These are phyloP conservation scores for Psettodes erumei DNA, from an alignment of 2,113 vertebrate species.

Conservation along the genomic window DNA sequence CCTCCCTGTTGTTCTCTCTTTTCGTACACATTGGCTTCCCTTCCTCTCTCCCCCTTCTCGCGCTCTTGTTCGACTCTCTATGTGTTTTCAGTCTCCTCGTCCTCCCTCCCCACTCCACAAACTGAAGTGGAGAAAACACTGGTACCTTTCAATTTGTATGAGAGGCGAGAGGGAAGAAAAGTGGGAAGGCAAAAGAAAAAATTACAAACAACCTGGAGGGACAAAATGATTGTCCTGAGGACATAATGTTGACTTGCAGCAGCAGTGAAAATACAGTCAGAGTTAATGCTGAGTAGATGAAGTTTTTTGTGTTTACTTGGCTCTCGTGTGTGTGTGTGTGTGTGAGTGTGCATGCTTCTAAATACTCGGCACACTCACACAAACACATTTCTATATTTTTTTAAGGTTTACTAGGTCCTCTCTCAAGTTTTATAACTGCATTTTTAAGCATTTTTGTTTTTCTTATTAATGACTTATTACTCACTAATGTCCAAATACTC, in stretches of 20 bases:
- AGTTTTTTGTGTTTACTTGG: background rate
- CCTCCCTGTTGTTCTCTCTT: background rate
- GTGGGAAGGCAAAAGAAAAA: background rate
- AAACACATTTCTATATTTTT: background rate
- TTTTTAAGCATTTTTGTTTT: background rate
- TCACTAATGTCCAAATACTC: background rate
- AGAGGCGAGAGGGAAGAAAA: background rate
- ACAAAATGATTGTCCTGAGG: background rate
- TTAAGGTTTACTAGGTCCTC: background rate
- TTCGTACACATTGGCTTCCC: background rate
- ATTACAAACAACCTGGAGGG: background rate
- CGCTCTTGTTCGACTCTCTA: background rate
- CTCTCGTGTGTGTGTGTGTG: background rate
- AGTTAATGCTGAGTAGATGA: slow-evolving; percentile 23
- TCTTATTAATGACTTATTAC: no score
- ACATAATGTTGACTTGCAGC: slow-evolving; percentile 1
- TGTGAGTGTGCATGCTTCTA: background rate
- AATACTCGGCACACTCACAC: background rate
- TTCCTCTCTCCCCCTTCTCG: no score
- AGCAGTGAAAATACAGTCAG: background rate
- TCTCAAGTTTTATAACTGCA: background rate
- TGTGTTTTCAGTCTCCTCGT: background rate
- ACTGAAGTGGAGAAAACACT: background rate
- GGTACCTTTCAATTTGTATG: background rate
- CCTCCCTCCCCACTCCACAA: background rate